Percentiles rank a stretch among this genome's conserved stretches.
Evolutionary conservation across 2,797 vertebrate species (phyloP).

Genomic region (Myotis vivesi): DNA sequence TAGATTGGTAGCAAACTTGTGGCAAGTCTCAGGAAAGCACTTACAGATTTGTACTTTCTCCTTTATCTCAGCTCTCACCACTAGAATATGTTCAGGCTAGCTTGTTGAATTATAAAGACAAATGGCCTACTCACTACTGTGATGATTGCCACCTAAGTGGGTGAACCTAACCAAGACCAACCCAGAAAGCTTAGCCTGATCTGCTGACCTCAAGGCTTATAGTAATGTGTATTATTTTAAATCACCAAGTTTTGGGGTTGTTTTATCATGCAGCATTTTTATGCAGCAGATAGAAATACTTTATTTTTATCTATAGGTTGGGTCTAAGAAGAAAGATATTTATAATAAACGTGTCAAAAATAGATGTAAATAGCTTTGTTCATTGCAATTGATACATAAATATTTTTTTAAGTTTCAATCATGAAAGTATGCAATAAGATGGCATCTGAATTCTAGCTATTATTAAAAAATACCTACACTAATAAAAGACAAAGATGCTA

Average conservation of each 20-base stretch:
- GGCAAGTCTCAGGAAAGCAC: background rate
- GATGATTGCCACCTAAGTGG: background rate
- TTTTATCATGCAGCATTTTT: background rate
- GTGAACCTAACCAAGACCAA: background rate
- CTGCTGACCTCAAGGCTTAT: background rate
- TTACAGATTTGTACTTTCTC: background rate
- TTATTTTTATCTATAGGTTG: background rate
- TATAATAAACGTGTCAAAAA: constrained; percentile 16
- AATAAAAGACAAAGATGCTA: too few species aligned
- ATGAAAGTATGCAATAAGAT: constrained; percentile 6
- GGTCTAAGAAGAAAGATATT: background rate
- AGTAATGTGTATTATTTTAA: background rate
- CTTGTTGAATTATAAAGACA: background rate
- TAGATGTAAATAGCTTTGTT: background rate
- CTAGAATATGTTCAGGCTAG: background rate
- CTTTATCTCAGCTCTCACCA: background rate
- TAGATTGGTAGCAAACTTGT: background rate
- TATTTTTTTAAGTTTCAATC: background rate
- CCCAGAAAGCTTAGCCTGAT: background rate
- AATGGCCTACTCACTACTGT: background rate
- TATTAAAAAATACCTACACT: background rate
- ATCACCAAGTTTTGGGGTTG: background rate
- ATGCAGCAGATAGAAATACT: background rate
- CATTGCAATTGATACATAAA: background rate
- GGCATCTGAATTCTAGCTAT: constrained; percentile 8